Conservation (phyloP, 2,888 invertebrate species). For the Mythimna impura region DNA sequence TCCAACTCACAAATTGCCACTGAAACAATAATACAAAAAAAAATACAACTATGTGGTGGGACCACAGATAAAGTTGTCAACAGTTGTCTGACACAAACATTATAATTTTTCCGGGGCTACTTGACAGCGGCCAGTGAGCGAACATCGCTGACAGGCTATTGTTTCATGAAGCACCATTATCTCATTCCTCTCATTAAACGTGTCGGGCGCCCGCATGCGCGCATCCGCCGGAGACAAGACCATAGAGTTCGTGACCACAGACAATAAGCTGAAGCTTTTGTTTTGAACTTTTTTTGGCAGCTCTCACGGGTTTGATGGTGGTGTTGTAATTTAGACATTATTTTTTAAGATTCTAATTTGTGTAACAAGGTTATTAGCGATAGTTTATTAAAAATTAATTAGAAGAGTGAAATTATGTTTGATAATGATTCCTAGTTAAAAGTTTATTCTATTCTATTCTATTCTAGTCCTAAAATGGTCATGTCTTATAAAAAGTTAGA, state of each 20-base stretch:
- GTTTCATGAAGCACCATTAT: constrained; percentile 84
- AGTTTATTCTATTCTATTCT: too few species aligned
- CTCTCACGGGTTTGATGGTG: constrained; percentile 58
- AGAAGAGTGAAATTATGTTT: neutral
- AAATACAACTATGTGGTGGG: too few species aligned
- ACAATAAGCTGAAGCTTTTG: constrained; percentile 82
- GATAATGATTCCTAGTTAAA: neutral
- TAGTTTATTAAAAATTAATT: neutral
- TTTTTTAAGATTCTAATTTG: constrained; percentile 29
- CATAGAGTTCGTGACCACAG: constrained; percentile 83
- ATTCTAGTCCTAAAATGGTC: neutral
- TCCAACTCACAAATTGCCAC: neutral
- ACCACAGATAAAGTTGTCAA: constrained; percentile 21
- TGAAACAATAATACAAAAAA: constrained; percentile 1
- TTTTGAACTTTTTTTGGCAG: constrained; percentile 72
- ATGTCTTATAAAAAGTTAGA: neutral
- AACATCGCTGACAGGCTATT: constrained; percentile 77
- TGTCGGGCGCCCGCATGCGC: constrained; percentile 83
- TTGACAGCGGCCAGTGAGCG: constrained; percentile 64
- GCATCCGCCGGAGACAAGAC: constrained; percentile 82
- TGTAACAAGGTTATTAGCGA: neutral
- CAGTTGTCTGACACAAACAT: constrained; percentile 54
- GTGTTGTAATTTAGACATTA: constrained; percentile 33
- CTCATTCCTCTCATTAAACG: constrained; percentile 84
- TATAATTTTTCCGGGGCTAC: constrained; percentile 60